Base-by-base conservation (phyloP, 2,888 invertebrate species). In the Stratiomys singularior region DNA sequence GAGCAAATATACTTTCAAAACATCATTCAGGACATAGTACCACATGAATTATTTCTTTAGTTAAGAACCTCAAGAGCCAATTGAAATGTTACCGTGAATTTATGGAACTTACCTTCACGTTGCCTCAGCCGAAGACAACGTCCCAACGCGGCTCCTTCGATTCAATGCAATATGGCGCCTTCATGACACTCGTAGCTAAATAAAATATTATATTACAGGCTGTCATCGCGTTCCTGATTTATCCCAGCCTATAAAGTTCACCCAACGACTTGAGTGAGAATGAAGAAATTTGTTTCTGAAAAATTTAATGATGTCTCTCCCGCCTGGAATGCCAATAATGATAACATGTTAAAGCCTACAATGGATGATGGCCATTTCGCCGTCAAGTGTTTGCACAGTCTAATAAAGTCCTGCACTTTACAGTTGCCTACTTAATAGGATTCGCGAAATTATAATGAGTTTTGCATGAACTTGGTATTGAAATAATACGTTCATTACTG, bases 341-440 rank as follows among this genome's bases (percentile, higher is more conserved):
- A 21, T 18, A 27, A 30, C 72, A 72, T 23, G 56, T 15, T 30
- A 18, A 23, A n/a, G 37, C 23, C 25, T 13, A 47, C 46, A 47
- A 69, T 69, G 37, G 74, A 74, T 58, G 25, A 28, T 60, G 23
- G 37, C 44, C 74, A 60, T 74, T 60, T 60, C 60, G 60, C 30
- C 21, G 44, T 11, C 11, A 58, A 74, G 74, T 56, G 72, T 69
- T 69, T 46, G 69, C 69, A 46, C 18, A 27, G 56, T 37, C 74
- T 58, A 74, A 74, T 74, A 74, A 74, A 74, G 58, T 74, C 60
- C 58, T 58, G 58, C 37, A 58, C 58, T 60, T 74, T 60, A 37
- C 74, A 74, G 74, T 74, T 74, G 74, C 74, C 23, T 21, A 37
- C 44, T 58, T 74, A 74, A 74, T 74, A 74, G 74, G 52, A 18